Percentiles rank a stretch among this genome's conserved stretches.
These are phyloP conservation scores for Antheraea assamensis DNA, from an alignment of 2,888 invertebrate species.

Conservation along the genomic window DNA sequence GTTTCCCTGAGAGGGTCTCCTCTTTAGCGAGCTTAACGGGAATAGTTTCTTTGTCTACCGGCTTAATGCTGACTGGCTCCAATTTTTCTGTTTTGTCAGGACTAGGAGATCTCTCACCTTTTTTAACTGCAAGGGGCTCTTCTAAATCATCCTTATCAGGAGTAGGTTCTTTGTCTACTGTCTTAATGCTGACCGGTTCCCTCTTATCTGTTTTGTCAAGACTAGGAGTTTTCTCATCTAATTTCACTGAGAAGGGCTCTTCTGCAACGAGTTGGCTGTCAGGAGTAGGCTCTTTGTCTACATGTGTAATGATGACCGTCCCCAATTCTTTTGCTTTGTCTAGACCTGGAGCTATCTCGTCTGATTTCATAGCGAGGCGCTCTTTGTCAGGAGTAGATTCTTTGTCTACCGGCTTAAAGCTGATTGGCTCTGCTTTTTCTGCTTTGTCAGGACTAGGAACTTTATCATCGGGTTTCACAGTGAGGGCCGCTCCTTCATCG, in stretches of 20 bases:
- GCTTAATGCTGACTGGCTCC: not conserved
- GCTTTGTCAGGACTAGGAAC: too few relatives aligned
- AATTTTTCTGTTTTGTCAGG: constrained; percentile 16
- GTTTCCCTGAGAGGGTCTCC: constrained; percentile 12
- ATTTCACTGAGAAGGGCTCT: too few relatives aligned
- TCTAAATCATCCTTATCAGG: not conserved
- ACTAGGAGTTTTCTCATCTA: constrained; percentile 23
- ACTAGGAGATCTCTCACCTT: constrained; percentile 18
- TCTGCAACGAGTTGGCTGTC: too few relatives aligned
- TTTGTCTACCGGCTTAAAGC: constrained; percentile 19
- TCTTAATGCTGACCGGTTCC: not conserved
- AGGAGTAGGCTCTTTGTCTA: constrained; percentile 19
- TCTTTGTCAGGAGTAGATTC: constrained; percentile 24
- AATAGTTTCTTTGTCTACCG: not conserved
- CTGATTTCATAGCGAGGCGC: too few relatives aligned
- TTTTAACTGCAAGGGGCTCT: constrained; percentile 13
- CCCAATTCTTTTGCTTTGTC: constrained; percentile 9
- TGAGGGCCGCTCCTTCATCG: not conserved
- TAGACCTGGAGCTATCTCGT: constrained; percentile 14
- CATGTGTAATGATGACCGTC: not conserved
- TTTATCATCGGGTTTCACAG: constrained; percentile 21
- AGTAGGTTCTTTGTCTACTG: constrained; percentile 12
- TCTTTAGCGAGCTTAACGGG: constrained; percentile 14
- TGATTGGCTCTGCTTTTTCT: constrained; percentile 15
- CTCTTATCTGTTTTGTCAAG: not conserved